Evolutionary conservation across 2,888 invertebrate species (phyloP), one percentile per base, ranked within the genome.

Genomic region (Patella pellucida): DNA sequence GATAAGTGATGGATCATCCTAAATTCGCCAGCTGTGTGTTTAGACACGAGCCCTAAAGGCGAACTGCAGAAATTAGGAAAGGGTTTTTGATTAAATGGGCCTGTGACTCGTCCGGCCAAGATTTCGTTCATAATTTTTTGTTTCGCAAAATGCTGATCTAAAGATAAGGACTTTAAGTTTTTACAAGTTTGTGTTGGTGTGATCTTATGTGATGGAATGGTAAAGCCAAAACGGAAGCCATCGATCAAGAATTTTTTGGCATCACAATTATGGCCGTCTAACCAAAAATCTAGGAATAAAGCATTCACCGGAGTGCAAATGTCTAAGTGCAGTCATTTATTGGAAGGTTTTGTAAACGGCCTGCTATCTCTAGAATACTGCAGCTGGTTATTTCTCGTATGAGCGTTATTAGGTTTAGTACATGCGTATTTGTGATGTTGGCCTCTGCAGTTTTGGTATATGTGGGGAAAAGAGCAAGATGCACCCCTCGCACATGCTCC

Each of bases 1-100:
- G 70, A 70, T 3, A 76, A 31, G 56, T 76, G 69, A 41, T 76
- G 76, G n/a, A 73, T 76, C 15, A 76, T 4, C 7, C 76, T 52
- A 23, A 73, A 76, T 19, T 73, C 15, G 14, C 62, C 70, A 23
- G 11, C 5, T 67, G 67, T 52, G 12, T 54, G 14, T 54, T 54
- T 54, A 54, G n/a, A n/a, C n/a, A n/a, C n/a, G n/a, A n/a, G n/a
- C n/a, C n/a, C n/a, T n/a, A n/a, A n/a, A n/a, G 54, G 54, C 15
- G 16, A 14, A 16, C 14, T 14, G 16, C 54, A 14, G 14, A 54
- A 54, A 54, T 54, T 54, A 16, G 54, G 54, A 54, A 54, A 15
- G 16, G 14, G 14, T 15, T 14, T 14, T 54, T 54, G 15, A 16
- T 54, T 16, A 54, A 54, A 54, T 14, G 54, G 54, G 16, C 54